Evolutionary conservation across 2,888 invertebrate species (phyloP).

Genomic region (Rotaria sp.): DNA sequence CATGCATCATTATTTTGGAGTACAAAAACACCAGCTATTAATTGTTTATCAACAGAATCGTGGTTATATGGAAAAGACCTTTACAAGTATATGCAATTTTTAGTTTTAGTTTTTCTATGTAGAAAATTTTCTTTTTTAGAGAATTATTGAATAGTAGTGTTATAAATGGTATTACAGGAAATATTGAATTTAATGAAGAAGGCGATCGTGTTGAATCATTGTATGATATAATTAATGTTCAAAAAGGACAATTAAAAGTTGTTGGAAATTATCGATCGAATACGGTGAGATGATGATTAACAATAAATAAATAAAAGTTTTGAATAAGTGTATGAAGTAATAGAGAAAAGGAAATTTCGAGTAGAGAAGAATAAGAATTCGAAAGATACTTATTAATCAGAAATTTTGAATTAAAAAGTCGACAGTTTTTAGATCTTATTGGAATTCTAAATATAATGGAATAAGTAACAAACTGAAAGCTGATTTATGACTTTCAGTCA

Average conservation of each 20-base stretch:
- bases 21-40: not conserved
- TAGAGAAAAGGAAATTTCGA: no score
- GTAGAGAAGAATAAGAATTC: no score
- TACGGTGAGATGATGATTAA: not conserved
- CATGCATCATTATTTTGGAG: not conserved
- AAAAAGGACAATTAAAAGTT: not conserved
- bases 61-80: not conserved
- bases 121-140: not conserved
- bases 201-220: slow-evolving; percentile 34
- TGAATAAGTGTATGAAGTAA: no score
- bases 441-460: no score
- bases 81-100: not conserved
- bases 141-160: not conserved
- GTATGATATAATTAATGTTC: slow-evolving; percentile 37
- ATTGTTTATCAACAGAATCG: not conserved
- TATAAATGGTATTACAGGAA: not conserved
- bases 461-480: no score
- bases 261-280: slow-evolving; percentile 32
- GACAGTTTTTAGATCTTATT: no score
- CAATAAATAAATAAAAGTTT: no score
- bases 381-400: no score
- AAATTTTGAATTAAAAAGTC: no score
- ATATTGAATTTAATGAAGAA: slow-evolving; percentile 37
- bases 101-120: not conserved
- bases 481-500: no score